A percentile compares a stretch with the other conserved stretches of the same genome.
phyloP scores from a whole-genome alignment of 2,797 vertebrate species.

The Thaleichthys pacificus region DNA sequence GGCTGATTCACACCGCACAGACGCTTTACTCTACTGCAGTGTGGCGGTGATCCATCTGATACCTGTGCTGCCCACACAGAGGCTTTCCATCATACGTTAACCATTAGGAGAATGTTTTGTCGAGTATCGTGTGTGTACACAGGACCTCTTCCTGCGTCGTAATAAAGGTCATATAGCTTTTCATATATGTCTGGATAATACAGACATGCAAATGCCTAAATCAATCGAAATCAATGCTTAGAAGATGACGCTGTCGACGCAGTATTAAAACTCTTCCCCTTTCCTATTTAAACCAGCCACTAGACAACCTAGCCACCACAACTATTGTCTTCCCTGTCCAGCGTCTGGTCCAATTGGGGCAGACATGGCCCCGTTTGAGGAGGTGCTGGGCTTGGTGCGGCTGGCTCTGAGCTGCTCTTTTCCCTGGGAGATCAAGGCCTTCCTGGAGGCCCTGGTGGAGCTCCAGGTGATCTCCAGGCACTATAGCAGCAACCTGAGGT shows the following conservation, averaged over 20 bases:
- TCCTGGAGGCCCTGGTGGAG: conserved; percentile 66
- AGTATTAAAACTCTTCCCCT: background rate
- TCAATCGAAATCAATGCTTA: background rate
- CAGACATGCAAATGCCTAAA: background rate
- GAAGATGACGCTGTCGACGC: no score
- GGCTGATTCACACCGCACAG: background rate
- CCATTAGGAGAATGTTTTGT: no score
- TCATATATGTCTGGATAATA: no score
- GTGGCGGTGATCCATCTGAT: no score
- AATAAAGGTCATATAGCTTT: no score
- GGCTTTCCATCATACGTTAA: no score
- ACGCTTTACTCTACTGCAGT: background rate
- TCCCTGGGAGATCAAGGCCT: conserved; percentile 49
- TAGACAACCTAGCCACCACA: background rate
- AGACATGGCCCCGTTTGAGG: conserved; percentile 72
- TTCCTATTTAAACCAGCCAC: background rate
- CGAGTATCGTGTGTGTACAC: no score
- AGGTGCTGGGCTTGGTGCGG: conserved; percentile 68
- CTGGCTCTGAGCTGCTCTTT: conserved; percentile 58
- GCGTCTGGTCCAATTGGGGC: accelerated
- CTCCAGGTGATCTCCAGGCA: conserved; percentile 72
- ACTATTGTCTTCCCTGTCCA: background rate
- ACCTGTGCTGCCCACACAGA: background rate
- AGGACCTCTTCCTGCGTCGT: no score
- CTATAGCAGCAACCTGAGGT: conserved; percentile 64